A percentile compares a stretch with the other conserved stretches of the same genome.
Conservation (phyloP, 2,113 vertebrate species). For the Chloebia gouldiae region DNA sequence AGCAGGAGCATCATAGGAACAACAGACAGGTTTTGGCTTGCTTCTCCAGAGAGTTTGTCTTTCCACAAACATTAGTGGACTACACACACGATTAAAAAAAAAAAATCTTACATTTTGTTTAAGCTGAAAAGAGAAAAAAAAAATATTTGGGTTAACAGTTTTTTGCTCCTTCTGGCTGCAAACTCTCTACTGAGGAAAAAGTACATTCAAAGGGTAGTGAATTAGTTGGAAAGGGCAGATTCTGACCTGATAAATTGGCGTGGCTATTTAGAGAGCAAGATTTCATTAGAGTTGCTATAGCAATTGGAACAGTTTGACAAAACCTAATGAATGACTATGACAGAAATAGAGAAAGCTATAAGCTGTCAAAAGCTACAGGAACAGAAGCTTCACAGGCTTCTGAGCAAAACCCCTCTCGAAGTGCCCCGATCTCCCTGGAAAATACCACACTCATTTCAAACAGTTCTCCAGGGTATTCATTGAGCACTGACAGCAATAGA, state of each 20-base stretch:
- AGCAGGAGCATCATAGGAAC: not conserved
- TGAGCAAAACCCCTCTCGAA: conserved; percentile 15
- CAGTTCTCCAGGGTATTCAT: not conserved
- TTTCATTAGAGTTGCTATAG: conserved; percentile 69
- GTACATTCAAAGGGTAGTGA: not conserved
- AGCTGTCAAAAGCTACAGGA: conserved; percentile 4
- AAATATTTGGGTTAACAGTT: conserved; percentile 9
- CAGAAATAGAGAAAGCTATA: conserved; percentile 31
- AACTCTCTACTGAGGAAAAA: not conserved
- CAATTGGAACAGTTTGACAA: conserved; percentile 56
- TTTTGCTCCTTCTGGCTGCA: not conserved
- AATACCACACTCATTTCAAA: not conserved
- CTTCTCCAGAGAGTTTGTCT: not conserved
- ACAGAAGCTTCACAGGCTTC: conserved; percentile 22
- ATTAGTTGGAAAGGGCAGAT: conserved; percentile 43
- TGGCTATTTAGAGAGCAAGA: conserved; percentile 61
- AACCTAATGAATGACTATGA: conserved; percentile 58
- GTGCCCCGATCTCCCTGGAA: conserved; percentile 24
- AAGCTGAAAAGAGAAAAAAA: not conserved
- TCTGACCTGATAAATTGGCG: conserved; percentile 11
- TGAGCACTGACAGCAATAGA: not conserved
- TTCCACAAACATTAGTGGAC: not conserved
- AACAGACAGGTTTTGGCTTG: not conserved
- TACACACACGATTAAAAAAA: not conserved
- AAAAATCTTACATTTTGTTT: not conserved